Percentiles rank a stretch among this genome's conserved stretches.
phyloP scores from a whole-genome alignment of 2,797 vertebrate genomes.

The Pseudocheirus occidentalis region DNA sequence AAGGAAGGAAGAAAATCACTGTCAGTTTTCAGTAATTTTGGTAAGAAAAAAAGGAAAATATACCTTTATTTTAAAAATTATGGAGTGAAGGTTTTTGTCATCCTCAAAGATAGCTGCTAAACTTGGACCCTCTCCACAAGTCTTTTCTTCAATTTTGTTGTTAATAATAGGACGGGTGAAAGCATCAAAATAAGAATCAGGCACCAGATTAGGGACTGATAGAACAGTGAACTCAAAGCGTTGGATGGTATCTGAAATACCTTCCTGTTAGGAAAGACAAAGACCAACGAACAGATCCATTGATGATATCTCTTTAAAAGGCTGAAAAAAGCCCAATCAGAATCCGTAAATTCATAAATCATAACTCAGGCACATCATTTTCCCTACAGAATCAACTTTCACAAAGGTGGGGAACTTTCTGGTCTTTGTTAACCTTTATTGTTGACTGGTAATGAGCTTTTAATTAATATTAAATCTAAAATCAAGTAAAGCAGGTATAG shows the following conservation, averaged over 20 bases:
- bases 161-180: slow-evolving; percentile 85
- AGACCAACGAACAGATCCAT: not conserved
- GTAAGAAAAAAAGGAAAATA: slow-evolving; percentile 21
- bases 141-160: slow-evolving; percentile 82
- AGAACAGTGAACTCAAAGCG: slow-evolving; percentile 86
- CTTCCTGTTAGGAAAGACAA: slow-evolving; percentile 81
- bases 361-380: not conserved
- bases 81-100: slow-evolving; percentile 85
- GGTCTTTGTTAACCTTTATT: slow-evolving; percentile 24
- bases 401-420: not conserved
- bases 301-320: slow-evolving; percentile 39
- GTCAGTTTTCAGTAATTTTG: not conserved
- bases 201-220: slow-evolving; percentile 85
- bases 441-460: not conserved
- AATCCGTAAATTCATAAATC: not conserved
- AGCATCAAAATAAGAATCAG: slow-evolving; percentile 86
- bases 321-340: slow-evolving; percentile 24
- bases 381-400: not conserved
- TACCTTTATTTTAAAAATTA: slow-evolving; percentile 88
- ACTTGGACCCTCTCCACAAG: slow-evolving; percentile 84
- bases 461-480: slow-evolving; percentile 18
- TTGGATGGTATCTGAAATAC: slow-evolving; percentile 84
- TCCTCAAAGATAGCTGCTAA: slow-evolving; percentile 86
- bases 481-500: not conserved
- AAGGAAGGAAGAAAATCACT: not conserved